Base-by-base conservation (phyloP, 2,113 vertebrate genomes). In the Sander lucioperca region DNA sequence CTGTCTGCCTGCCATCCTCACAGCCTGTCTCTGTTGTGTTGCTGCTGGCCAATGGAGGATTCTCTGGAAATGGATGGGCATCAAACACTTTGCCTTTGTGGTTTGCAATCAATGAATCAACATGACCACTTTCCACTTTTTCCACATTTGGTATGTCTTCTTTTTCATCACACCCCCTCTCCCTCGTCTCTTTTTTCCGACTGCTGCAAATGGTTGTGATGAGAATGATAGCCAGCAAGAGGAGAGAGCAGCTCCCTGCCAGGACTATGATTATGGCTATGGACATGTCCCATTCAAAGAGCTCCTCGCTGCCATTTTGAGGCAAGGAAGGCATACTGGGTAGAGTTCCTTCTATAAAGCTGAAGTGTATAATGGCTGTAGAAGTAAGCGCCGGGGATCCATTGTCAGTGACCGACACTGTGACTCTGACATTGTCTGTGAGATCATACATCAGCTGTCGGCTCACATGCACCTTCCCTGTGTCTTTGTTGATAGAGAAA, bases 141-240 rank as follows among this genome's bases (percentile, higher is more conserved):
- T 97, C 96, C 80, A 96, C 83, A 76, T 95, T 93, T 67, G 96
- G 95, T 83, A 91, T 84, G 77, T 94, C 93, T 74, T 90, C 90
- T 27, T 93, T 88, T 11, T 94, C 91, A 4, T 91, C 88, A 33
- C 84, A 90, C 1, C 68, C 79, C 18, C 92, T 94, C 54, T 95
- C 91, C 79, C 92, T 90, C 1, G 94, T 96, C 84, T 96, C 96
- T 79, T 96, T 97, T 89, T 95, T 98, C 79, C 96, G 95, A 48
- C 93, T 96, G 92, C 96, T 97, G 93, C 98, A 99, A 76, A 97
- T 97, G 87, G 97, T 98, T 77, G 97, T 97, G 0, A 98, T 98
- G 83, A 97, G 96, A 93, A 99, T 95, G 89, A 98, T 99, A 75
- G 97, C 97, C 79, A 97, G 95, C 78, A 99, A 94, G 21, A 99